Base-by-base conservation (phyloP, 1,140 invertebrate genomes). In the Plutomurus gul region DNA sequence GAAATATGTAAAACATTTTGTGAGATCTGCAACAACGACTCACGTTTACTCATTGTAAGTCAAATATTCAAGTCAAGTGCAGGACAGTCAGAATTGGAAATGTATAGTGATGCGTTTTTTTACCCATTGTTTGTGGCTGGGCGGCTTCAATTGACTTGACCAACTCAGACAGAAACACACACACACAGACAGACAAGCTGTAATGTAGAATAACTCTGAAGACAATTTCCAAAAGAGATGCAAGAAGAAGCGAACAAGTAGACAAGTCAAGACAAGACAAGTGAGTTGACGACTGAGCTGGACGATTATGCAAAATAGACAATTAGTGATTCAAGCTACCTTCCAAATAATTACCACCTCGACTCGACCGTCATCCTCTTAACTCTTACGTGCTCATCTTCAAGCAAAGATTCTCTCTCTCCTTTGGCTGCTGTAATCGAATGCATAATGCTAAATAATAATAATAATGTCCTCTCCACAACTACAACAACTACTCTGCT, bases 301-400 rank as follows among this genome's bases (percentile, higher is more conserved):
- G 70, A 73, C 70, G 70, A 73, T 73, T 73, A 73, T 73, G 70
- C 70, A 73, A 73, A n/a, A 73, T 73, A 30, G 70, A 22, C 70
- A 73, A 73, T 73, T 73, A 73, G 70, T 73, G 70, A 73, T 73
- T 36, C 40, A 46, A 73, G 70, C 43, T 73, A 73, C 70, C 70
- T 73, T 73, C 70, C 70, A 73, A 73, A 46, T 73, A 73, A 73
- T 73, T 73, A 73, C 70, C 70, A 73, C 70, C 70, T 73, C 56
- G 56, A 65, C 56, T 65, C 56, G 56, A 33, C 56, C 27, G 36
- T 65, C 56, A 65, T 65, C 25, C 56, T 65, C 39, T 43, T n/a
- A 10, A 13, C 39, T 43, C n/a, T 43, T 10, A 43, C 11, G 22
- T 65, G 25, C 30, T 65, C 56, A 36, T 65, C 56, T 65, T 65